A percentile compares a stretch with the other conserved stretches of the same genome.
Conservation (phyloP, 2,888 invertebrate genomes). For the Belgica antarctica region DNA sequence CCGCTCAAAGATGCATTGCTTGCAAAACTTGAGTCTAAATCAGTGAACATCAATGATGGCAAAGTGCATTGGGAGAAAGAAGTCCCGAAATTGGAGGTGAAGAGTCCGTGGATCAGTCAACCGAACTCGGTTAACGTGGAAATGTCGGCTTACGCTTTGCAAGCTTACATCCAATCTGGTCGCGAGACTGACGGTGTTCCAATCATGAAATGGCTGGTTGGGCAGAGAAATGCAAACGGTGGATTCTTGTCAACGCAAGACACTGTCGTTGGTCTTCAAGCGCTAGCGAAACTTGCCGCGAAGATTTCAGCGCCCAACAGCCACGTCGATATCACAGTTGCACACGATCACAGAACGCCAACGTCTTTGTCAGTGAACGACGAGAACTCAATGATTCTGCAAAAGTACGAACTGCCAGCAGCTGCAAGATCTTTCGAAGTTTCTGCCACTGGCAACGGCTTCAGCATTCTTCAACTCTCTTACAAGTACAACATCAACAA, state of each 20-base stretch:
- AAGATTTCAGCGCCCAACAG: constrained; percentile 56
- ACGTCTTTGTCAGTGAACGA: constrained; percentile 62
- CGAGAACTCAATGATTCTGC: constrained; percentile 77
- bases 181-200: constrained; percentile 55
- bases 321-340: constrained; percentile 58
- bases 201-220: constrained; percentile 70
- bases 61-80: constrained; percentile 80
- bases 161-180: constrained; percentile 64
- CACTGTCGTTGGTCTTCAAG: constrained; percentile 71
- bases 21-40: constrained; percentile 59
- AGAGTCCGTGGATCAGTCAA: constrained; percentile 64
- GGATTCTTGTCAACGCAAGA: constrained; percentile 77
- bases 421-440: constrained; percentile 65
- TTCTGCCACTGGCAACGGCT: constrained; percentile 75
- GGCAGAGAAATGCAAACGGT: constrained; percentile 65
- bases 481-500: constrained; percentile 78
- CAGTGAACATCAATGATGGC: constrained; percentile 62
- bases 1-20: constrained; percentile 59
- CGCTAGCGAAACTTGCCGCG: constrained; percentile 60
- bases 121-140: constrained; percentile 72
- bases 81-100: constrained; percentile 55
- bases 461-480: constrained; percentile 73
- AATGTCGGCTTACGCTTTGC: constrained; percentile 84
- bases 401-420: constrained; percentile 62
- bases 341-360: constrained; percentile 54